Percentiles rank a stretch among this genome's conserved stretches.
These are phyloP conservation scores for Penaeus vannamei DNA, from an alignment of 1,140 invertebrate genomes.

Conservation along the genomic window DNA sequence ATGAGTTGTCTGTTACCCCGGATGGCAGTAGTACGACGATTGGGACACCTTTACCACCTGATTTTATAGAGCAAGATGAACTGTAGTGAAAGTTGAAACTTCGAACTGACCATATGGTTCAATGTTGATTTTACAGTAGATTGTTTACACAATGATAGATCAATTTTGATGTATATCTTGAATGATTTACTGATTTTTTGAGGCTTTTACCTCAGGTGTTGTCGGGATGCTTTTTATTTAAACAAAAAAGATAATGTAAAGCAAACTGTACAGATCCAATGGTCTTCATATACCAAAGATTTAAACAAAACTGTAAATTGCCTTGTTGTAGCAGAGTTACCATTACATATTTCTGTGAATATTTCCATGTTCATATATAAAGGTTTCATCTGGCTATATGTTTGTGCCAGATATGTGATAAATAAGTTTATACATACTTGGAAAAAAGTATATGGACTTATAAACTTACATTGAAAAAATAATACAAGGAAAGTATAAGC, in stretches of 20 bases:
- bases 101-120: background rate
- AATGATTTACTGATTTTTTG: too few relatives aligned
- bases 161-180: too few relatives aligned
- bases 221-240: too few relatives aligned
- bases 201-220: too few relatives aligned
- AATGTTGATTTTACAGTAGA: too few relatives aligned
- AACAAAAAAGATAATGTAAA: constrained; percentile 18
- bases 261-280: background rate
- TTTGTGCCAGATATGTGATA: constrained; percentile 35
- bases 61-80: constrained; percentile 39
- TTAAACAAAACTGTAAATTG: too few relatives aligned
- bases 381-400: background rate
- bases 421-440: background rate
- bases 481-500: constrained; percentile 13
- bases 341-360: too few relatives aligned
- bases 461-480: constrained; percentile 4
- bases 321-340: too few relatives aligned
- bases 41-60: constrained; percentile 53
- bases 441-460: background rate
- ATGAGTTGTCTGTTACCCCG: constrained; percentile 42
- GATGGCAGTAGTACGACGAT: constrained; percentile 53
- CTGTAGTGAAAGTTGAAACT: constrained; percentile 21
- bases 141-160: too few relatives aligned
- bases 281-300: too few relatives aligned
- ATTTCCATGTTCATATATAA: constrained; percentile 9